Evolutionary conservation across 2,888 invertebrate species (phyloP).

Genomic region (Caenorhabditis sp.): DNA sequence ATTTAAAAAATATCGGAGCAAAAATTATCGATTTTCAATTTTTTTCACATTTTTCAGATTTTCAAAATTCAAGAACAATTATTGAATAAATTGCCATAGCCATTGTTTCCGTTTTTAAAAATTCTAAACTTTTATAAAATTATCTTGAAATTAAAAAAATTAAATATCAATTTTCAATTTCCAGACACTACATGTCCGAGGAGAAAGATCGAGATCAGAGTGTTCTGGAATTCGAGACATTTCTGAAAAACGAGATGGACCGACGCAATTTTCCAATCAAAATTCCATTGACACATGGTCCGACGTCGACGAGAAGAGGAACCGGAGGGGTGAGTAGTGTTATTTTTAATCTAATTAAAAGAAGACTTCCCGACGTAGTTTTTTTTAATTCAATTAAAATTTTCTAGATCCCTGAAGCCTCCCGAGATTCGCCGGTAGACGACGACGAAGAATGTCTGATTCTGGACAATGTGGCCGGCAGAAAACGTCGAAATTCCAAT

Average conservation of each 20-base stretch:
- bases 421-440: constrained; percentile 18
- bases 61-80: background rate
- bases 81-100: background rate
- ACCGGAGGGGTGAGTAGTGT: no score
- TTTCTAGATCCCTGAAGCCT: constrained; percentile 11
- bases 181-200: constrained; percentile 23
- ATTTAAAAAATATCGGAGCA: no score
- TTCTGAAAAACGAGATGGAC: constrained; percentile 20
- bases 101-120: background rate
- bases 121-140: no score
- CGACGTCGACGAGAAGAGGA: background rate
- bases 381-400: background rate
- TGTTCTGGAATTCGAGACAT: constrained; percentile 14
- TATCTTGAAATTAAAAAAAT: constrained; percentile 12
- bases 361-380: background rate
- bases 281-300: constrained; percentile 7
- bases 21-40: no score
- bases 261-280: constrained; percentile 4
- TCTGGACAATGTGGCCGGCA: constrained; percentile 13
- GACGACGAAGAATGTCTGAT: constrained; percentile 29
- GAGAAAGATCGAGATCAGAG: constrained; percentile 19
- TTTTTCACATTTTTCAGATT: background rate
- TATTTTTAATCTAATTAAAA: background rate
- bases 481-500: constrained; percentile 33
- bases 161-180: background rate